Conservation (phyloP, 92 coral and sea anemone species). For the Pocillopora grandis region DNA sequence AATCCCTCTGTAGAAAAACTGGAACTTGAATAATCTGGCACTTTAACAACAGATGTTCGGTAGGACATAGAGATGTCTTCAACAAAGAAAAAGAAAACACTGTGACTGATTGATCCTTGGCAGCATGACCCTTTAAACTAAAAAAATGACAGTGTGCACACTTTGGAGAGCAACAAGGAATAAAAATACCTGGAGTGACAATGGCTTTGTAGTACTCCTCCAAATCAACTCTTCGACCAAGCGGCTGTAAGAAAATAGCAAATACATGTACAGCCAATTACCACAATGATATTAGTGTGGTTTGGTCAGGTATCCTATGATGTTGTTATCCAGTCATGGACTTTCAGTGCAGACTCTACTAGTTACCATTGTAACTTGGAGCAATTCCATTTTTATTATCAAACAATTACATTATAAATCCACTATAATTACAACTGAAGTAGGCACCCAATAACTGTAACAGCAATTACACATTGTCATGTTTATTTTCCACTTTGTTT, state of each 20-base stretch:
- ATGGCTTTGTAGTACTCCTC: constrained; percentile 94
- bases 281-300: not conserved
- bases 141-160: not conserved
- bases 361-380: no score
- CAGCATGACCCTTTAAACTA: not conserved
- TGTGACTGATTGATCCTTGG: not conserved
- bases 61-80: constrained; percentile 86
- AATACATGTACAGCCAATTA: not conserved
- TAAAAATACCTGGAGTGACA: constrained; percentile 84
- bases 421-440: no score
- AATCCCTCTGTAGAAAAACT: constrained; percentile 90
- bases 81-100: constrained; percentile 11
- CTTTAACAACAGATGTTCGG: constrained; percentile 71
- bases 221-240: constrained; percentile 86
- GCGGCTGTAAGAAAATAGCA: constrained; percentile 55
- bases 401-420: no score
- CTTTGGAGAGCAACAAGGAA: not conserved
- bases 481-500: no score
- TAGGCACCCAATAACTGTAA: no score
- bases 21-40: constrained; percentile 69
- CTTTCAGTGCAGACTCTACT: no score
- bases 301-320: not conserved
- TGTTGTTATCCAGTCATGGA: no score
- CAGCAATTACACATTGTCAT: no score
- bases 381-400: no score